Conservation (phyloP, 1,140 invertebrate species). For the Dreissena rostriformis region DNA sequence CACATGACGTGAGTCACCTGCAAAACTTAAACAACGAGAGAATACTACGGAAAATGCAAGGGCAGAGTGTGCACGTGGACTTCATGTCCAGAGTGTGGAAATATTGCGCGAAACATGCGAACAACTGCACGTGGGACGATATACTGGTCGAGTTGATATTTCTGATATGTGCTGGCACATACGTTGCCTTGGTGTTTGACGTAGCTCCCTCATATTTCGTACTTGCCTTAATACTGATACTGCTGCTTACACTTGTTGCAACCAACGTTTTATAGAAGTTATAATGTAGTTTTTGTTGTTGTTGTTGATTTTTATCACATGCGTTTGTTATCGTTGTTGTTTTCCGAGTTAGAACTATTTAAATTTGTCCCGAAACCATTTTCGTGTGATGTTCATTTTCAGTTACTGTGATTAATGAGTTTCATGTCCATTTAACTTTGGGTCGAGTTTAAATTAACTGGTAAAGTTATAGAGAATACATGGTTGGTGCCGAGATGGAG, state of each 20-base stretch:
- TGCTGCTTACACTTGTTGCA: slow-evolving; percentile 32
- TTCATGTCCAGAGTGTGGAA: slow-evolving; percentile 1
- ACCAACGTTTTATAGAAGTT: slow-evolving; percentile 1
- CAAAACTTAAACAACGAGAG: slow-evolving; percentile 51
- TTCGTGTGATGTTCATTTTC: too few species aligned
- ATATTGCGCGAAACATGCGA: background rate
- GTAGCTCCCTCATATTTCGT: slow-evolving; percentile 26
- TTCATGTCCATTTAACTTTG: too few species aligned
- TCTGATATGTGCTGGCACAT: slow-evolving; percentile 32
- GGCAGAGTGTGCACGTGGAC: background rate
- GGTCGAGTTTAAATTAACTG: too few species aligned
- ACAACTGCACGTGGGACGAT: slow-evolving; percentile 15
- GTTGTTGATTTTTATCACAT: too few species aligned
- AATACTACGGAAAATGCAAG: slow-evolving; percentile 39
- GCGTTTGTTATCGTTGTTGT: too few species aligned
- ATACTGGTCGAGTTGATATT: slow-evolving; percentile 17
- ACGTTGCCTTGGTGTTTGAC: slow-evolving; percentile 43
- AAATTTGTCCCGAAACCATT: too few species aligned
- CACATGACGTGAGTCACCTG: background rate
- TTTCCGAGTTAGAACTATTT: too few species aligned
- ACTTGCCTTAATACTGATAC: slow-evolving; percentile 6
- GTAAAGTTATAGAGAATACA: too few species aligned
- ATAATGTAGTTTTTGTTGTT: background rate
- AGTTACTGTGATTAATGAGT: too few species aligned
- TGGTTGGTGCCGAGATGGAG: too few species aligned